These are phyloP conservation scores for Lagocephalus sceleratus DNA, from an alignment of 2,797 vertebrate genomes.

Conservation along the genomic window DNA sequence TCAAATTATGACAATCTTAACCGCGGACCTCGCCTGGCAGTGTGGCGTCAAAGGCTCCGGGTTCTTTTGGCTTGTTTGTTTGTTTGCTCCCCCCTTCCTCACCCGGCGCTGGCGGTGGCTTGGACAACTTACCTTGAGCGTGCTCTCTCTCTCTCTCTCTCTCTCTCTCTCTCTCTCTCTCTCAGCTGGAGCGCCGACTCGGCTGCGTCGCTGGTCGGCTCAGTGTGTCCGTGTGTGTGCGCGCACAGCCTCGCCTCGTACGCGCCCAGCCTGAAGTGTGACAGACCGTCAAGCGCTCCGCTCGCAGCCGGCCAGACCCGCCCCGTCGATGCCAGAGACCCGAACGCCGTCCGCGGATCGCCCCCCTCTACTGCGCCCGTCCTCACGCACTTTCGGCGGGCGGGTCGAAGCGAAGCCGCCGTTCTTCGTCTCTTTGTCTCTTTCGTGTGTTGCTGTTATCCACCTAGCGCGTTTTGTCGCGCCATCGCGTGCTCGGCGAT, in stretches of 20 bases:
- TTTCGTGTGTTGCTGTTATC: rapidly evolving
- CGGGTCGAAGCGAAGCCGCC: rapidly evolving
- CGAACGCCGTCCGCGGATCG: neutral
- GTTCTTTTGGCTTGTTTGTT: conserved; percentile 15
- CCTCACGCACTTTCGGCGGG: rapidly evolving
- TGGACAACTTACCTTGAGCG: conserved; percentile 51
- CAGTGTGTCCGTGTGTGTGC: conserved; percentile 37
- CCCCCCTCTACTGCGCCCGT: rapidly evolving
- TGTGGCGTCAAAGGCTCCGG: conserved; percentile 20
- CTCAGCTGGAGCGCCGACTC: conserved; percentile 48
- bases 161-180: too few relatives aligned
- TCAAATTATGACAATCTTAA: conserved; percentile 52
- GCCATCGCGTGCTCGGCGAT: conserved; percentile 4
- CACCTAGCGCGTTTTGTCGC: rapidly evolving
- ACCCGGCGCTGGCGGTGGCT: neutral
- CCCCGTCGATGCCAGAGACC: conserved; percentile 47
- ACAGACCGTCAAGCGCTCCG: conserved; percentile 77
- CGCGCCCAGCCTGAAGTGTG: conserved; percentile 71
- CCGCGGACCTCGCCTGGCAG: conserved; percentile 27
- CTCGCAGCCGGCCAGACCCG: conserved; percentile 65
- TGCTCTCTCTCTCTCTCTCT: too few relatives aligned
- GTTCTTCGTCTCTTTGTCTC: neutral
- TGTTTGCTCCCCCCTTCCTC: conserved; percentile 6
- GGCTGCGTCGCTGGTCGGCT: conserved; percentile 63
- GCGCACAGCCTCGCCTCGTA: conserved; percentile 62